Evolutionary conservation across 2,888 invertebrate genomes (phyloP).

Genomic region (Leptinotarsa peninsularis): DNA sequence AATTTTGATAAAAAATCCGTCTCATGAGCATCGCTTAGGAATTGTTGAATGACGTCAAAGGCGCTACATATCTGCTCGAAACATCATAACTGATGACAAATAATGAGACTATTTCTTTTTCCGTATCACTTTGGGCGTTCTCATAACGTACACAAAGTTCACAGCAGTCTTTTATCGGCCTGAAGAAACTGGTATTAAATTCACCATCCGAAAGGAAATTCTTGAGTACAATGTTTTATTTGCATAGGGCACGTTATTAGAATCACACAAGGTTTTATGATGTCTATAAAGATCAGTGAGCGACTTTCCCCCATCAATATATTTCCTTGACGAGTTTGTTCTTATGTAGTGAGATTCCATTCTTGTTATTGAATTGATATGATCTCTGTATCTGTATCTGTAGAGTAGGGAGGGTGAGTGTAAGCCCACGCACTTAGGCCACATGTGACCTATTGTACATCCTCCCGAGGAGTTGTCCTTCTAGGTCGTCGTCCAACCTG

Average conservation of each 20-base stretch:
- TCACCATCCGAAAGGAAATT: constrained; percentile 25
- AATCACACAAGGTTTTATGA: too few relatives aligned
- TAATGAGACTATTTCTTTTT: constrained; percentile 25
- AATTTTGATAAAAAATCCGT: too few relatives aligned
- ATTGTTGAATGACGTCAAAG: too few relatives aligned
- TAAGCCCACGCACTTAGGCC: constrained; percentile 40
- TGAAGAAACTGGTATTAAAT: constrained; percentile 34
- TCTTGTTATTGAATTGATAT: constrained; percentile 27
- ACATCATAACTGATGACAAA: too few relatives aligned
- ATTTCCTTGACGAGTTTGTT: too few relatives aligned
- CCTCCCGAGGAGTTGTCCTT: constrained; percentile 29
- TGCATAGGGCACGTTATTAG: constrained; percentile 35
- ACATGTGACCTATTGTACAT: constrained; percentile 49
- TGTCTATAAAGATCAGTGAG: too few relatives aligned
- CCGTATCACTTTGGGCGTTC: constrained; percentile 32
- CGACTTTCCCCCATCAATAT: too few relatives aligned
- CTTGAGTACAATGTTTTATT: constrained; percentile 33
- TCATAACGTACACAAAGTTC: constrained; percentile 34
- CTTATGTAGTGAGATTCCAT: too few relatives aligned
- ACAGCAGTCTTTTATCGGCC: constrained; percentile 46
- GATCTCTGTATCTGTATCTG: constrained; percentile 42
- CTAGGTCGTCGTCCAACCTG: constrained; percentile 24
- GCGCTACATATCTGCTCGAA: too few relatives aligned
- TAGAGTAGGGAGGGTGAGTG: too few relatives aligned
- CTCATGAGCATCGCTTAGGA: too few relatives aligned